Evolutionary conservation across 2,888 invertebrate species (phyloP).

Genomic region (Epiblema foenella): DNA sequence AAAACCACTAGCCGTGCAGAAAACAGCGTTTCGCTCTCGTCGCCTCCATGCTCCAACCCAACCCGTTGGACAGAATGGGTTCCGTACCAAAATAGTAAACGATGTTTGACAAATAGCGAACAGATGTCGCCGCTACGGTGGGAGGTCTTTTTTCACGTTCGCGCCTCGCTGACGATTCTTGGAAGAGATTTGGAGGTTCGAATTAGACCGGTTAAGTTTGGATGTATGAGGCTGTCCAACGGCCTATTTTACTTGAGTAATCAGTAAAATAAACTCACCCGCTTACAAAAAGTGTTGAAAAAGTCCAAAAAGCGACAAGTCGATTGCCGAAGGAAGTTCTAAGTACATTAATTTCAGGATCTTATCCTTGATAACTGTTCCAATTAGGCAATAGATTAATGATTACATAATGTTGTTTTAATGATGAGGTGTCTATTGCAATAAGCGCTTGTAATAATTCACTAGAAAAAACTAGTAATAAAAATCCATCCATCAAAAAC

Average conservation of each 20-base stretch:
- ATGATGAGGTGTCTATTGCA: neutral
- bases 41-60: slow-evolving; percentile 35
- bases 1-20: neutral
- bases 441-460: neutral
- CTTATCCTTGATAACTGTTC: too few species aligned
- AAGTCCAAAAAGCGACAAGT: too few species aligned
- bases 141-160: slow-evolving; percentile 56
- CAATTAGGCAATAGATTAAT: too few species aligned
- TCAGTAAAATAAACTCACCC: neutral
- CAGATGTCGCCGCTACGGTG: slow-evolving; percentile 69
- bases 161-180: slow-evolving; percentile 45
- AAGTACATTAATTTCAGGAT: too few species aligned
- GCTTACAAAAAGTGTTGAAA: too few species aligned
- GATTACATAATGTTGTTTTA: too few species aligned
- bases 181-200: slow-evolving; percentile 41
- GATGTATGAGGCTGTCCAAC: slow-evolving; percentile 21
- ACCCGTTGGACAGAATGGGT: slow-evolving; percentile 63
- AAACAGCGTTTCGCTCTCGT: slow-evolving; percentile 40
- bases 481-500: neutral
- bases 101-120: slow-evolving; percentile 81
- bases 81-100: slow-evolving; percentile 75
- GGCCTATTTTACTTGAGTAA: slow-evolving; percentile 7
- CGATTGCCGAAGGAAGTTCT: too few species aligned
- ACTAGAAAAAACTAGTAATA: neutral
- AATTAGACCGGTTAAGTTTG: slow-evolving; percentile 38